Evolutionary conservation across 2,797 vertebrate species (phyloP), one percentile per base, ranked within the genome.

Genomic region (Enteromius fasciolatus): DNA sequence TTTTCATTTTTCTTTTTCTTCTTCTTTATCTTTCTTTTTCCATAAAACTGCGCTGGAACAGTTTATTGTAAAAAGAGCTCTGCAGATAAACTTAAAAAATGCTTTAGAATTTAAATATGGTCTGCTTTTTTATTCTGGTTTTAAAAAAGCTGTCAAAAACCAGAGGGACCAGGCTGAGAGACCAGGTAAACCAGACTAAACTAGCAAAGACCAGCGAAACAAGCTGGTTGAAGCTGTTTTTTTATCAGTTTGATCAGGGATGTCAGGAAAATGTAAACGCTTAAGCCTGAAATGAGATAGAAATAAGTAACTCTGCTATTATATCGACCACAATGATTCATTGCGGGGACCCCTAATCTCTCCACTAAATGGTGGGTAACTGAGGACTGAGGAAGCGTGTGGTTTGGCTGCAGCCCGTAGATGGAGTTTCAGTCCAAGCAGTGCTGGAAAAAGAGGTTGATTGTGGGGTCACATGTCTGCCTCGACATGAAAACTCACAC

Each of bases 331-430:
- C 84, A 87, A 84, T 83, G 68, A 88, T 86, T 85, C 80, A 84
- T 76, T 85, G 52, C 52, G 70, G 80, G 77, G 82, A 81, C 85
- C 87, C 83, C 76, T 85, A 87, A 87, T 87, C 82, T 86, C 70
- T 83, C 85, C 85, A 81, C 87, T 86, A 87, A 89, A 87, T 84
- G 84, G 70, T 41, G 84, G 78, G 85, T 86, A 81, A 82, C 83
- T 78, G 83, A 86, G 83, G 76, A 85, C 59, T 50, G 85, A 87
- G 88, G 85, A 87, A 89, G 84, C 79, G 59, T 89, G 88, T 83
- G 86, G 85, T 84, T 89, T 87, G 86, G 88, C 86, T 44, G 52
- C 66, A 23, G 81, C 74, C 76, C 1, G 25, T 86, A 74, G 82
- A 82, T 78, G 67, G 73, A 89, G 86, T 78, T 85, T 50, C 52